Evolutionary conservation across 2,888 invertebrate species (phyloP), one percentile per base, ranked within the genome.

Genomic region (Glaucopsyche alexis): DNA sequence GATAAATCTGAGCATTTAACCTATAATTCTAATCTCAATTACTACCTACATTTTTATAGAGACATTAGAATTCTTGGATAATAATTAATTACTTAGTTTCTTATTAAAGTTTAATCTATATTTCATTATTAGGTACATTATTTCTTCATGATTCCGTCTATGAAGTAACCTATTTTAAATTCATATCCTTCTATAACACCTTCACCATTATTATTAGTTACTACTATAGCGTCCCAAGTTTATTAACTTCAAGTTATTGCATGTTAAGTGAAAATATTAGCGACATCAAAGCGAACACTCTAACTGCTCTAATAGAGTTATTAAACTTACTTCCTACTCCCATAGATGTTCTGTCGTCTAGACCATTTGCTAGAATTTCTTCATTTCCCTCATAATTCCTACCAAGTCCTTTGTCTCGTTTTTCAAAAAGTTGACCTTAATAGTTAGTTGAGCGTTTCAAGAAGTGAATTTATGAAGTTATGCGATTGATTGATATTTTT

Each of bases 331-430:
- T 8, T 42, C 42, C 42, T 42, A 42, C 47, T 47, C 9, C 60
- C 29, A 29, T 29, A 29, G 29, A 60, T 60, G 13, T 29, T 60
- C 13, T 16, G 52, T 19, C 55, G 52, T 52, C 52, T 50, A 7
- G 52, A 55, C 55, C 9, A 55, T 60, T 60, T 29, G 13, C 29
- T 29, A 29, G 29, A 60, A 19, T 16, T 60, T 60, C 60, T 60
- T 60, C 60, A 60, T 60, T 60, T 60, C 60, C 60, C 11, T 4
- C 60, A 60, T 6, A 60, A 11, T 14, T 29, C 29, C n/a, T n/a
- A n/a, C n/a, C 60, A 29, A 60, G 60, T 60, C 60, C 29, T 60
- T 60, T 60, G 11, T 60, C 60, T 60, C 29, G 60, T 29, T 60
- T 60, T 29, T 29, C 13, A 29, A 60, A 29, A 60, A 9, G 29